Base-by-base conservation (phyloP, 2,888 invertebrate genomes). In the Diabrotica balteata region DNA sequence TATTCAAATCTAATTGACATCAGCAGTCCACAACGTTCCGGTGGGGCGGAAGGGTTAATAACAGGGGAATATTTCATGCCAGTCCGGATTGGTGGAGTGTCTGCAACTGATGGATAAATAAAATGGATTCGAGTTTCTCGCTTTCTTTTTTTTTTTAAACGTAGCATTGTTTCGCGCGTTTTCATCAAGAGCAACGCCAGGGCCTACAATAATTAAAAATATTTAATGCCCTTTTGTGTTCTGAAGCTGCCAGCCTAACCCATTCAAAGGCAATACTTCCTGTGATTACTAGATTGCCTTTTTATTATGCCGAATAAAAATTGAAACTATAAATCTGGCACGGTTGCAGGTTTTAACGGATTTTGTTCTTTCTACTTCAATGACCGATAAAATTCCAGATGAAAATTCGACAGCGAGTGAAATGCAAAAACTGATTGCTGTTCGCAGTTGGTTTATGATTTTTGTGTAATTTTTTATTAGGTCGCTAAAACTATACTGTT, bases 81-180 rank as follows among this genome's bases (percentile, higher is more conserved):
- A 59, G 50, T 9, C 54, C 45, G 55, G 61, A 58, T 64, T 59
- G 72, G 75, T 75, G 76, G 70, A 71, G 71, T 78, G 81, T 77
- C 81, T 82, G 82, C 80, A 81, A 76, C 80, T 81, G 81, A 81
- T 81, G 78, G 81, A 80, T 75, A 80, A 79, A 82, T 82, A 82
- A 82, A 81, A 77, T 79, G 72, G 77, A 75, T 55, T 75, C 73
- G 64, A 78, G 65, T 47, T 75, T 80, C 80, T 80, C 79, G 78
- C 80, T 79, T 78, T 80, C 79, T 79, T 80, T 44, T 55, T 55
- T 80, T 80, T 80, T 80, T 80, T 78, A 79, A 77, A 77, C 77
- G 72, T 75, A 70, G 77, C 76, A 80, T 81, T 82, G 81, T 82
- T 81, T 80, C 77, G 77, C 78, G 76, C 62, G 68, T 67, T 70